These are phyloP conservation scores for Procavia capensis DNA, from an alignment of 2,113 vertebrate species.

Conservation along the genomic window DNA sequence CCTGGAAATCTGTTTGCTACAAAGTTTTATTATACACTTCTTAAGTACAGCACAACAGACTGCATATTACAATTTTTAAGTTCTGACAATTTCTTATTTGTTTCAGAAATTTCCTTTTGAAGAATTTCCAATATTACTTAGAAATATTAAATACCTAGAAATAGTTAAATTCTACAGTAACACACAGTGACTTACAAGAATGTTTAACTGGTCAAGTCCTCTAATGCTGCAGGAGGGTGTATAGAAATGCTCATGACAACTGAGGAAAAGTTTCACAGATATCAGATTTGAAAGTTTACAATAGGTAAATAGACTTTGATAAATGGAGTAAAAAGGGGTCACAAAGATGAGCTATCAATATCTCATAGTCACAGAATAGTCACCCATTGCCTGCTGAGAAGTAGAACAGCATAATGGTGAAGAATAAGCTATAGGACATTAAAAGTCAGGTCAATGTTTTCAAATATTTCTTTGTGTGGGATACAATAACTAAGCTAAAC, in stretches of 20 bases:
- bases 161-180: neutral
- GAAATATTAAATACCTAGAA: constrained; percentile 49
- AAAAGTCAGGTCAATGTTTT: neutral
- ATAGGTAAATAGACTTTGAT: neutral
- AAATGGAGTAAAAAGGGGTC: neutral
- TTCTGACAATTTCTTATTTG: neutral
- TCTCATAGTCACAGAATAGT: neutral
- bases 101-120: neutral
- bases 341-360: neutral
- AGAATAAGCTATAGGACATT: neutral
- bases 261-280: neutral
- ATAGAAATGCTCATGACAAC: neutral
- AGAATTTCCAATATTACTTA: neutral
- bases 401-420: neutral
- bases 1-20: neutral
- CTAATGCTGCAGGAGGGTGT: neutral
- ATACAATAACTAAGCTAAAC: neutral
- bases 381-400: too few species aligned
- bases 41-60: neutral
- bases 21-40: neutral
- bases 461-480: neutral
- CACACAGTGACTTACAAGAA: neutral
- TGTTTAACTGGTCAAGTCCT: neutral
- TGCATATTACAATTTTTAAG: neutral
- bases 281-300: neutral